Evolutionary conservation across 2,888 invertebrate species (phyloP).

Genomic region (Xanthia togata): DNA sequence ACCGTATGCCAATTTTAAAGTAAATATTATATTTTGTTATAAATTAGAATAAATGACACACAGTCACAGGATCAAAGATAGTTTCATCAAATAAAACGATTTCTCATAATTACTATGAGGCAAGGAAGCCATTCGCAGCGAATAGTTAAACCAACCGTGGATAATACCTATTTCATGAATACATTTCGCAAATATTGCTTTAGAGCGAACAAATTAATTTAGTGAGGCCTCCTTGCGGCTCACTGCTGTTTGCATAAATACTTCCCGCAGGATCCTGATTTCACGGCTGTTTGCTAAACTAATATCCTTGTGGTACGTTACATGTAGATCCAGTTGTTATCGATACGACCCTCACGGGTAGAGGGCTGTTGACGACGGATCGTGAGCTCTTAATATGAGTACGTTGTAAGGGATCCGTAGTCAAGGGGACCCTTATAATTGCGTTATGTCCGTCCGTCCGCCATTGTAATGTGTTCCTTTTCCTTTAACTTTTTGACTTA

Average conservation of each 20-base stretch:
- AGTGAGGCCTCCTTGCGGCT: conserved; percentile 36
- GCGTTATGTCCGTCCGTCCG: conserved; percentile 15
- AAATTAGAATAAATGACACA: too few relatives aligned
- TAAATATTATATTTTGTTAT: too few relatives aligned
- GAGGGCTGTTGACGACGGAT: conserved; percentile 26
- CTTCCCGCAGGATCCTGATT: conserved; percentile 41
- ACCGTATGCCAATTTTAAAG: too few relatives aligned
- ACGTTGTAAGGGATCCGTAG: conserved; percentile 11
- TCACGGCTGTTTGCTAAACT: conserved; percentile 43
- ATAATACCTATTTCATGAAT: conserved; percentile 50
- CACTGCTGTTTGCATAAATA: conserved; percentile 47
- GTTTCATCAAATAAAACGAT: conserved; percentile 34
- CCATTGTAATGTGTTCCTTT: conserved; percentile 10
- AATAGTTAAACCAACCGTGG: conserved; percentile 32
- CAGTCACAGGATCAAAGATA: conserved; percentile 28
- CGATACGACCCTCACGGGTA: conserved; percentile 37
- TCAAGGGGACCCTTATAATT: conserved; percentile 32
- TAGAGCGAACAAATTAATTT: conserved; percentile 60
- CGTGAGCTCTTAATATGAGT: conserved; percentile 27
- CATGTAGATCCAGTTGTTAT: conserved; percentile 34
- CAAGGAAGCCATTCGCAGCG: conserved; percentile 21
- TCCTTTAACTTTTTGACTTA: conserved; percentile 30
- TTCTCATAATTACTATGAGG: background rate
- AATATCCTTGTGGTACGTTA: conserved; percentile 45
- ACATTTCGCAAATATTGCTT: conserved; percentile 55